phyloP scores from a whole-genome alignment of 2,888 invertebrate genomes.

The Crocallis elinguaria region DNA sequence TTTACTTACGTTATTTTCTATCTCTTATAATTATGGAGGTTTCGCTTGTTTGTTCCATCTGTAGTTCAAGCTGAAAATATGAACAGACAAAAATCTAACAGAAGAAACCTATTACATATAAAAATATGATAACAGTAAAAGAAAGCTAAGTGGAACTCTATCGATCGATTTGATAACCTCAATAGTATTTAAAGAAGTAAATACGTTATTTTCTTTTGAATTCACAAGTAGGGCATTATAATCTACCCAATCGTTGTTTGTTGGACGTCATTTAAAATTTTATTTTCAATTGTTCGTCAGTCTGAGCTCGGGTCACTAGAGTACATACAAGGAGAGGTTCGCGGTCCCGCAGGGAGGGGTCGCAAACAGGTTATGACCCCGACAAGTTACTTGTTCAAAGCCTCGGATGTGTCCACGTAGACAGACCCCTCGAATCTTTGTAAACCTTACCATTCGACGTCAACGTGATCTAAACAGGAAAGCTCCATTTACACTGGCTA shows the following conservation, averaged over 20 bases:
- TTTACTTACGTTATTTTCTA: no score
- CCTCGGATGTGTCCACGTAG: slow-evolving; percentile 65
- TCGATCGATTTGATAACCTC: slow-evolving; percentile 8
- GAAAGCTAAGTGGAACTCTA: not conserved
- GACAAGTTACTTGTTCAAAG: slow-evolving; percentile 82
- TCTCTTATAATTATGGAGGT: no score
- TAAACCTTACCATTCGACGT: slow-evolving; percentile 45
- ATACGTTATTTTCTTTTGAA: not conserved
- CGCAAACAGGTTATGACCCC: slow-evolving; percentile 85
- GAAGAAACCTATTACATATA: not conserved
- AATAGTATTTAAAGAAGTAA: slow-evolving; percentile 1
- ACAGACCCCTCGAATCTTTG: slow-evolving; percentile 58
- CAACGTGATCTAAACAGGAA: slow-evolving; percentile 39
- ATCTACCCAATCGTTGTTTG: slow-evolving; percentile 1
- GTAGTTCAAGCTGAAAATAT: no score
- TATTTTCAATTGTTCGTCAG: slow-evolving; percentile 60
- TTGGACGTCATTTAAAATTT: slow-evolving; percentile 21
- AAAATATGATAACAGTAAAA: not conserved
- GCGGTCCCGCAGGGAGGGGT: slow-evolving; percentile 79
- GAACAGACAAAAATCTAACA: no score
- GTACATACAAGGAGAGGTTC: slow-evolving; percentile 70
- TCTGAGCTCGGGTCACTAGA: slow-evolving; percentile 69
- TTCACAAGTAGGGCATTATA: not conserved
- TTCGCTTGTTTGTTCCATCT: no score
- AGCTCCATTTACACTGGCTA: slow-evolving; percentile 55